Percentiles rank a stretch among this genome's conserved stretches.
Evolutionary conservation across 2,113 vertebrate species (phyloP).

Genomic region (Crocuta crocuta): DNA sequence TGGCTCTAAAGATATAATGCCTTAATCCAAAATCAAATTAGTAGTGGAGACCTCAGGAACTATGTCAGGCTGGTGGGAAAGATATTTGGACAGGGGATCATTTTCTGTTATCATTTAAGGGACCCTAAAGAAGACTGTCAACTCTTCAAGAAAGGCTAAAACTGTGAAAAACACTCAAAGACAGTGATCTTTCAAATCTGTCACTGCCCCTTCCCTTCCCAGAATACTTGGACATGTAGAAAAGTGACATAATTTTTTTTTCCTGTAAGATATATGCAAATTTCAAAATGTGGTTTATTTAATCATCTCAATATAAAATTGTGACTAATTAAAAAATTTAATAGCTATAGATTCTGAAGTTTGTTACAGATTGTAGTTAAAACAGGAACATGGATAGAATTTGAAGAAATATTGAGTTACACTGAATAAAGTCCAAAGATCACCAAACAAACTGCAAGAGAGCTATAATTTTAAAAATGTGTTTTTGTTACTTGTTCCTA

Average conservation of each 20-base stretch:
- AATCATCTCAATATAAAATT: not conserved
- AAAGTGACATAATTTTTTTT: not conserved
- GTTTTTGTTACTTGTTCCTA: not conserved
- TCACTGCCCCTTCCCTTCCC: fast-evolving
- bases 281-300: slow-evolving; percentile 11
- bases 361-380: not conserved
- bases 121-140: not conserved
- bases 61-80: not conserved
- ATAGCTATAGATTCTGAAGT: not conserved
- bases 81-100: not conserved
- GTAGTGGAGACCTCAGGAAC: not conserved
- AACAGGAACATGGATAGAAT: not conserved
- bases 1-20: not conserved
- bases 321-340: not conserved
- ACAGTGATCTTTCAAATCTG: not conserved
- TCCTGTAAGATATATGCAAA: not conserved
- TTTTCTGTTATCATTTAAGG: not conserved
- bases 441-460: not conserved
- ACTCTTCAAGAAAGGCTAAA: not conserved
- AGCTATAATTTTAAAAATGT: not conserved
- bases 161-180: not conserved
- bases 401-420: not conserved
- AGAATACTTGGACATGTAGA: not conserved
- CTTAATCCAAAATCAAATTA: not conserved
- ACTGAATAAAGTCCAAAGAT: not conserved